phyloP scores from a whole-genome alignment of 2,888 invertebrate genomes.

The Eubasilissa splendida region DNA sequence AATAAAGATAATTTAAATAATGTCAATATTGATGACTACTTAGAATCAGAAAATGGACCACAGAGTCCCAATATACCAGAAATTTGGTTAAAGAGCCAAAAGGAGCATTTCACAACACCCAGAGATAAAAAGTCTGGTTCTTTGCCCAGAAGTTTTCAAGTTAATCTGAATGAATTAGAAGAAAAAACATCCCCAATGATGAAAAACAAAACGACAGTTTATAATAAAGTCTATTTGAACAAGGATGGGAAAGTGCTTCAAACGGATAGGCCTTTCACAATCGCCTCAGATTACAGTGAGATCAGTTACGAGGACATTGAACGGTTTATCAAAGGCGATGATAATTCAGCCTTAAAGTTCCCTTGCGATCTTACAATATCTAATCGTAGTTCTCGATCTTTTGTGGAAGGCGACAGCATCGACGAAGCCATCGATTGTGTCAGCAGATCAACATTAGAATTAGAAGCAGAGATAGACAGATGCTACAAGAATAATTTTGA shows the following conservation, averaged over 20 bases:
- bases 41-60: conserved; percentile 62
- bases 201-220: conserved; percentile 68
- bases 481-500: conserved; percentile 71
- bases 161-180: conserved; percentile 72
- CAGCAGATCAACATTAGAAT: conserved; percentile 70
- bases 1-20: conserved; percentile 47
- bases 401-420: conserved; percentile 62
- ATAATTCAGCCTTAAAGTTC: conserved; percentile 67
- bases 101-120: conserved; percentile 78
- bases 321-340: conserved; percentile 70
- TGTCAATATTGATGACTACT: conserved; percentile 49
- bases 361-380: conserved; percentile 62
- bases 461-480: conserved; percentile 71
- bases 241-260: conserved; percentile 76
- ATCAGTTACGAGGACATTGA: conserved; percentile 80
- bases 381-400: conserved; percentile 59
- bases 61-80: conserved; percentile 77
- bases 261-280: conserved; percentile 79
- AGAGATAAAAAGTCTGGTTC: conserved; percentile 83
- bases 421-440: conserved; percentile 66
- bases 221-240: conserved; percentile 72
- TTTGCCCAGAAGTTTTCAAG: conserved; percentile 84
- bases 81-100: conserved; percentile 81
- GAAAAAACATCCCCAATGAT: conserved; percentile 67
- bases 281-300: conserved; percentile 81